Conservation (phyloP, 1,140 invertebrate species). For the Samia ricini region DNA sequence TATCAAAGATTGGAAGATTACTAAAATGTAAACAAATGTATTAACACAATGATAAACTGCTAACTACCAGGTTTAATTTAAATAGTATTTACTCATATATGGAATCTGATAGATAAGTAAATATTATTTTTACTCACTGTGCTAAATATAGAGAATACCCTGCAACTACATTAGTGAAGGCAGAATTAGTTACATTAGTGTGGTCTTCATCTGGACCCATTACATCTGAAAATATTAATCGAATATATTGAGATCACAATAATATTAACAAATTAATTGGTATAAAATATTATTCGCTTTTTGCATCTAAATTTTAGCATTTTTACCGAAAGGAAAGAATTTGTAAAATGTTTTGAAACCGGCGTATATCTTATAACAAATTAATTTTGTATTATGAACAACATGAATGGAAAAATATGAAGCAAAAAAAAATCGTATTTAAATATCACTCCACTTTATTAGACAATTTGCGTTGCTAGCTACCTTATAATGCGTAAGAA, state of each 20-base stretch:
- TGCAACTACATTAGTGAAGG: slow-evolving; percentile 78
- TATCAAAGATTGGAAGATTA: too few species aligned
- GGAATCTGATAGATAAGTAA: not conserved
- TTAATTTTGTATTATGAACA: too few species aligned
- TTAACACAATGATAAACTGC: too few species aligned
- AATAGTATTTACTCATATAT: too few species aligned
- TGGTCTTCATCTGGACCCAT: slow-evolving; percentile 81
- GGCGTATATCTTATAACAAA: too few species aligned
- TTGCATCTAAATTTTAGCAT: too few species aligned
- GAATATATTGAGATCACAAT: not conserved
- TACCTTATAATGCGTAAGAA: not conserved
- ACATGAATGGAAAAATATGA: too few species aligned
- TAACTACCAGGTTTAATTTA: too few species aligned
- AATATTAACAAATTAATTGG: not conserved
- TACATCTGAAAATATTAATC: slow-evolving; percentile 53
- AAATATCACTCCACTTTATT: too few species aligned
- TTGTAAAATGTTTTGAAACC: not conserved
- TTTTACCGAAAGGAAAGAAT: not conserved
- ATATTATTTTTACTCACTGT: slow-evolving; percentile 44
- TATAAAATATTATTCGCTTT: not conserved
- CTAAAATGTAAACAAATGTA: too few species aligned
- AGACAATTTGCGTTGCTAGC: too few species aligned
- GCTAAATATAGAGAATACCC: slow-evolving; percentile 78
- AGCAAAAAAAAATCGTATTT: too few species aligned
- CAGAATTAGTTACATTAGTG: slow-evolving; percentile 75